These are phyloP conservation scores for Smittia sp. DNA, from an alignment of 2,888 invertebrate genomes.

Conservation along the genomic window DNA sequence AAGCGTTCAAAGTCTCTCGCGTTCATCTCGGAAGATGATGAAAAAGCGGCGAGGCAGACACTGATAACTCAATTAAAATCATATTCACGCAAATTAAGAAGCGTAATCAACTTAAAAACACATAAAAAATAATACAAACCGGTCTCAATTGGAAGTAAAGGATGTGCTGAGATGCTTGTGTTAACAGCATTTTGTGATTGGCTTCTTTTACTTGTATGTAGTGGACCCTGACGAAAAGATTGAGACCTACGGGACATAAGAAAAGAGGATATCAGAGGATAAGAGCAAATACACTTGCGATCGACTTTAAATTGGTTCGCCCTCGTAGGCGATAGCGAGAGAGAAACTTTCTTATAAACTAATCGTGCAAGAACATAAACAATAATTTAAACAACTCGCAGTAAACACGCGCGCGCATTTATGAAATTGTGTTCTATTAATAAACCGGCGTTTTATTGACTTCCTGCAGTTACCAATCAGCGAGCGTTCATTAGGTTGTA, in stretches of 20 bases:
- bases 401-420: neutral
- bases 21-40: neutral
- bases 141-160: constrained; percentile 86
- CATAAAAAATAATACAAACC: constrained; percentile 57
- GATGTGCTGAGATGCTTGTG: constrained; percentile 90
- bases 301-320: constrained; percentile 20
- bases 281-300: constrained; percentile 7
- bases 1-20: too few species aligned
- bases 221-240: constrained; percentile 77
- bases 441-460: neutral
- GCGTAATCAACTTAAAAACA: constrained; percentile 45
- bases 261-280: constrained; percentile 42
- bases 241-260: constrained; percentile 71
- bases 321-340: neutral
- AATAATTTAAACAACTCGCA: constrained; percentile 16
- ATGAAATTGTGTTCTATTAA: neutral
- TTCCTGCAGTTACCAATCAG: neutral
- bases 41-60: neutral
- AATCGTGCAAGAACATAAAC: constrained; percentile 22
- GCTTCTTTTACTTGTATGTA: constrained; percentile 56
- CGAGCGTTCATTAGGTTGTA: neutral
- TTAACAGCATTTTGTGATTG: constrained; percentile 67
- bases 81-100: constrained; percentile 44
- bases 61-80: constrained; percentile 44
- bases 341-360: constrained; percentile 21